phyloP scores from a whole-genome alignment of 2,888 invertebrate genomes.

The Drosophila mayaguana region DNA sequence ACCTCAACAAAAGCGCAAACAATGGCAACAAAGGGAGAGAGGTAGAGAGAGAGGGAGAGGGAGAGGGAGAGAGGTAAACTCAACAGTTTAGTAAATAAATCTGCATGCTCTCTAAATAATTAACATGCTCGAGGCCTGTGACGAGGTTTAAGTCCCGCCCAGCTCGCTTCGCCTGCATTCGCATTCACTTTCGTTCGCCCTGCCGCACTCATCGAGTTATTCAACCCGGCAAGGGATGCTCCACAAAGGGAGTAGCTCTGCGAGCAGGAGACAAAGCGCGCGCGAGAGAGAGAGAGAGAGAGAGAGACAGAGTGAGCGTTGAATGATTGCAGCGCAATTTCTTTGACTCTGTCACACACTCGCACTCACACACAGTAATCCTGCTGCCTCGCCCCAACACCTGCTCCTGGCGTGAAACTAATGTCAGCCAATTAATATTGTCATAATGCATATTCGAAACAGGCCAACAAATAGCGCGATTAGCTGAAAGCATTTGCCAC shows the following conservation, averaged over 20 bases:
- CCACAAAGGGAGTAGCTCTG: neutral
- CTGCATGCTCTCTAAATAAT: constrained; percentile 80
- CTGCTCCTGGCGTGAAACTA: constrained; percentile 64
- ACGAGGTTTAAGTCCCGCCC: constrained; percentile 10
- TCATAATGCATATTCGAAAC: constrained; percentile 31
- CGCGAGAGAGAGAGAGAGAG: neutral
- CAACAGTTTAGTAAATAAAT: constrained; percentile 75
- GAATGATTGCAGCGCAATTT: constrained; percentile 74
- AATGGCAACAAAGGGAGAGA: constrained; percentile 21
- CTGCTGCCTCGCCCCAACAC: constrained; percentile 37
- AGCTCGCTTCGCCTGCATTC: constrained; percentile 38
- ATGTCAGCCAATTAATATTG: constrained; percentile 73
- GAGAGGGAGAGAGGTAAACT: constrained; percentile 11
- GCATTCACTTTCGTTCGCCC: constrained; percentile 64
- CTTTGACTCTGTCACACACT: constrained; percentile 30
- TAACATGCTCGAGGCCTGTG: constrained; percentile 67
- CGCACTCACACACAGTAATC: neutral
- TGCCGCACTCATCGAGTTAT: constrained; percentile 71
- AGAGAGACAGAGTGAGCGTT: constrained; percentile 17
- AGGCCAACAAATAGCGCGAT: constrained; percentile 28
- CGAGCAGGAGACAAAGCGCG: neutral
- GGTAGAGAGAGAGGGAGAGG: neutral
- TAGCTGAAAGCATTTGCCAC: constrained; percentile 40
- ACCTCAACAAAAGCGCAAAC: constrained; percentile 48
- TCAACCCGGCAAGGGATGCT: constrained; percentile 49